These are phyloP conservation scores for Microplitis mediator DNA, from an alignment of 1,140 invertebrate genomes.

Conservation along the genomic window DNA sequence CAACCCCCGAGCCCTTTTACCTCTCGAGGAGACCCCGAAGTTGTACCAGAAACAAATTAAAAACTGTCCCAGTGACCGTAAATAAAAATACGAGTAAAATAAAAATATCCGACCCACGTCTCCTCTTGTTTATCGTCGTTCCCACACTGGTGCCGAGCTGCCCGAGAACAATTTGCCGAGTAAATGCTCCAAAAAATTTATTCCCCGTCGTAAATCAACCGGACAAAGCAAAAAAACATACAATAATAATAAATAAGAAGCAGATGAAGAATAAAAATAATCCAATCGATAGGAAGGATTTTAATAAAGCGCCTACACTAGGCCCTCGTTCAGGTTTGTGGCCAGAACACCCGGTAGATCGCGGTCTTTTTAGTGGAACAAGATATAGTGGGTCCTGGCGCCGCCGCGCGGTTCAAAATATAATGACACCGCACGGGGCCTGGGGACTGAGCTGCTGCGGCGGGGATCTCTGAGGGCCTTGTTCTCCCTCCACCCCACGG, in stretches of 20 bases:
- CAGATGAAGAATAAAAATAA: too few relatives aligned
- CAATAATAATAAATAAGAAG: too few relatives aligned
- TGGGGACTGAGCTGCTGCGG: neutral
- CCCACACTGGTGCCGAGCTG: too few relatives aligned
- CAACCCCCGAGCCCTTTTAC: conserved; percentile 16
- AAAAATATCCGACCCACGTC: too few relatives aligned
- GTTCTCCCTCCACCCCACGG: neutral
- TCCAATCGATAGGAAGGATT: too few relatives aligned
- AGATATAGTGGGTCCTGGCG: conserved; percentile 59
- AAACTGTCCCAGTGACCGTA: conserved; percentile 63
- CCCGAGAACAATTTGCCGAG: too few relatives aligned
- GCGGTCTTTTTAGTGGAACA: conserved; percentile 50
- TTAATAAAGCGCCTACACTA: too few relatives aligned
- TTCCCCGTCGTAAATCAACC: too few relatives aligned
- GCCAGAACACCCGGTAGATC: conserved; percentile 47
- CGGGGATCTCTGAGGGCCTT: neutral
- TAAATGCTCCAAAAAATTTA: too few relatives aligned
- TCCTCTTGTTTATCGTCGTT: too few relatives aligned
- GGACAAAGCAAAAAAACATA: too few relatives aligned
- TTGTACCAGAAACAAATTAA: conserved; percentile 58
- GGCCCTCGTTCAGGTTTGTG: too few relatives aligned
- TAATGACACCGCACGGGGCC: conserved; percentile 54
- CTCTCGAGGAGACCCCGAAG: neutral
- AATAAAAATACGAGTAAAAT: conserved; percentile 52
- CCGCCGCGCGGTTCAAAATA: conserved; percentile 55